Evolutionary conservation across 64 coral and sea anemone species (phyloP), one percentile per base, ranked within the genome.

Genomic region (Pocillopora damicornis): DNA sequence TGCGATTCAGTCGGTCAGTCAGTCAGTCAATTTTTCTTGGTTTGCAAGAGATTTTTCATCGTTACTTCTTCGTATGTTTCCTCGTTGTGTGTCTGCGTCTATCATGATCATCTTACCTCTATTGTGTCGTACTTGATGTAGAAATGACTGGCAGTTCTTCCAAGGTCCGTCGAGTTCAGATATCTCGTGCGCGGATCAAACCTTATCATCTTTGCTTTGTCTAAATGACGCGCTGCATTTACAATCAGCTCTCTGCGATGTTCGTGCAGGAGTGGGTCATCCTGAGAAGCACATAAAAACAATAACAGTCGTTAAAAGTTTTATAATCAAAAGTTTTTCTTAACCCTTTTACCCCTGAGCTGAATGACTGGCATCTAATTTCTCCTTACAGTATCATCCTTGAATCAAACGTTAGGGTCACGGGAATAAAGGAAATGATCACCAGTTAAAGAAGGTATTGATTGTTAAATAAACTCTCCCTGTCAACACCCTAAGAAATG

Each of bases 71-170:
- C 65, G 59, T 10, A 62, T 68, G 59, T 81, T 23, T 16, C 35
- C 12, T 64, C 35, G 23, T 73, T 71, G 16, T 45, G 58, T 9
- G 23, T 58, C 63, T 63, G 11, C 0, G 11, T 51, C 42, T 7
- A 7, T 51, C 7, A 51, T 2, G 7, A 51, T 51, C 42, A 51
- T 51, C 94, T 96, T n/a, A 99, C 97, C 97, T 99, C 97, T 66
- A 99, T 95, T 0, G 97, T 99, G 15, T 93, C 93, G 34, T 86
- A 88, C 60, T 99, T 99, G 61, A 99, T 95, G 88, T 99, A 99
- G 56, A 99, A 99, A 72, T 99, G 90, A 60, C 97, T 99, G 18
- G 97, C 64, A 17, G 86, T 99, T 71, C 97, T 94, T 35, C 97
- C 97, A n/a, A 91, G 73, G 74, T 99, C 97, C 12, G 90, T 99